Base-by-base conservation (phyloP, 1,140 invertebrate species). In the Drosophila guanche region DNA sequence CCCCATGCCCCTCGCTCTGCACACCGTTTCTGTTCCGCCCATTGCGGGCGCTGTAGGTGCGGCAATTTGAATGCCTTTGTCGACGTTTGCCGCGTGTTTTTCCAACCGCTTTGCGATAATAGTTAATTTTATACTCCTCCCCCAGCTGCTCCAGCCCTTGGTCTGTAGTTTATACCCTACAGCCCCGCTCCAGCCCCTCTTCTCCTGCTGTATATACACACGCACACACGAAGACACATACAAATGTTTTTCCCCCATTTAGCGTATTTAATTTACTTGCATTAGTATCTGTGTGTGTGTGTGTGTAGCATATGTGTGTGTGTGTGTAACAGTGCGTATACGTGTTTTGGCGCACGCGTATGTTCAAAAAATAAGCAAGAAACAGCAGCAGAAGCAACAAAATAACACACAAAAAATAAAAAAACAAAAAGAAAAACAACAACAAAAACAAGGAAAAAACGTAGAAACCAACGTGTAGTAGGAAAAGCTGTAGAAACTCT, bases 51-150 rank as follows among this genome's bases (percentile, higher is more conserved):
- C 40, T 50, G 67, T 76, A 86, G 81, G 80, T 76, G 72, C 62
- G 81, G 81, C 81, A 84, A 86, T 84, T 84, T 86, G 76, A 86
- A 86, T 84, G 56, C 81, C 74, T 66, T 70, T 71, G 68, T 71
- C 53, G 67, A 69, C 78, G 62, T 74, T 46, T 46, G 76, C 56
- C 71, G 83, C 78, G 66, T 81, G 83, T 85, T 85, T 86, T 85
- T 75, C 78, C 83, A 88, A 77, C 81, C 83, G 78, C 83, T 88
- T 85, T 83, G 83, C 83, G 81, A 88, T 85, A 83, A 81, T 85
- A 85, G 83, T 85, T 85, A 88, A 85, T 88, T 88, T 88, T 89
- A 71, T 77, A 65, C 62, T 69, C 25, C 62, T 12, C 22, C 71
- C 45, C 40, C 58, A 47, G 4, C 5, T 8, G 14, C 10, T 59